These are phyloP conservation scores for Distichodus sexfasciatus DNA, from an alignment of 2,797 vertebrate genomes.

Conservation along the genomic window DNA sequence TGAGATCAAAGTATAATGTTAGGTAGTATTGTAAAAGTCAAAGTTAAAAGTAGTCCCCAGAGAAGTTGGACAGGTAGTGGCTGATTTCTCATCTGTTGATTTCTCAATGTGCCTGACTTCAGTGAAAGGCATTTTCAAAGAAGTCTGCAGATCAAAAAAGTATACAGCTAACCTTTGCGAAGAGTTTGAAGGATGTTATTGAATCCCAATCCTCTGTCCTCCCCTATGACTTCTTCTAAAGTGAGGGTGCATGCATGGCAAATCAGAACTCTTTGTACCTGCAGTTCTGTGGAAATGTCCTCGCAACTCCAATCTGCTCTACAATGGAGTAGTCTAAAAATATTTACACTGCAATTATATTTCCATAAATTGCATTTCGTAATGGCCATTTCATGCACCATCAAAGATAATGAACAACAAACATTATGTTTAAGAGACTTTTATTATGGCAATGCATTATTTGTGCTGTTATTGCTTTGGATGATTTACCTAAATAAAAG, in stretches of 20 bases:
- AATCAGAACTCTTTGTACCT: too few species aligned
- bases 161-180: not conserved
- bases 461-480: too few species aligned
- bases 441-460: too few species aligned
- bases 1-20: too few species aligned
- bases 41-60: too few species aligned
- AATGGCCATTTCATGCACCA: constrained; percentile 20
- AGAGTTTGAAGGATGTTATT: not conserved
- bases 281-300: constrained; percentile 11
- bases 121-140: too few species aligned
- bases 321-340: constrained; percentile 21
- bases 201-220: not conserved
- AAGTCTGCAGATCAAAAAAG: not conserved
- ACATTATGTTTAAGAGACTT: not conserved
- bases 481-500: too few species aligned
- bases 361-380: constrained; percentile 13
- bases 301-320: constrained; percentile 1
- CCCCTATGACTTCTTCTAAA: not conserved
- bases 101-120: too few species aligned
- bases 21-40: too few species aligned
- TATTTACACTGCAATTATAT: constrained; percentile 41
- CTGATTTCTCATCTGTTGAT: too few species aligned
- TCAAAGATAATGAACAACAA: constrained; percentile 26
- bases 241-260: too few species aligned
- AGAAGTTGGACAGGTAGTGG: too few species aligned